These are phyloP conservation scores for Pelusios castaneus DNA, from an alignment of 2,113 vertebrate species.

Conservation along the genomic window DNA sequence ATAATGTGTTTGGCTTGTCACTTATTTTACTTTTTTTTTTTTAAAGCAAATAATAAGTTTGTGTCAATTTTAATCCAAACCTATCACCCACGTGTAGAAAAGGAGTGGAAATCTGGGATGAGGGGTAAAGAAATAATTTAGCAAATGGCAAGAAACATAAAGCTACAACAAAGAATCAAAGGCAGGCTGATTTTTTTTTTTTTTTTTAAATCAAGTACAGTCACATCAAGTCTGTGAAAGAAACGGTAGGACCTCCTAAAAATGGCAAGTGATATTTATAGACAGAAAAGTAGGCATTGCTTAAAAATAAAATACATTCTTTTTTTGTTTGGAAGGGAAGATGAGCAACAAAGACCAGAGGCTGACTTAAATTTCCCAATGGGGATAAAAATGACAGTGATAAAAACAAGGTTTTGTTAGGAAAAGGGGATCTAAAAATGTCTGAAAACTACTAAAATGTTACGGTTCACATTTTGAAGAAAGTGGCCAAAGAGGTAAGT, in stretches of 20 bases:
- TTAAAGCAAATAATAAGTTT: background rate
- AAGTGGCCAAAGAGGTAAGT: rapidly evolving
- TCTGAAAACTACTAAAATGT: rapidly evolving
- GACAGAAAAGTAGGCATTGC: background rate
- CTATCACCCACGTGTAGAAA: constrained; percentile 16
- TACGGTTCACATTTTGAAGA: rapidly evolving
- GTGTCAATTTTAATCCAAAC: constrained; percentile 8
- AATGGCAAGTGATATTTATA: background rate
- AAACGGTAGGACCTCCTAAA: background rate
- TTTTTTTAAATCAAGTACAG: too few species aligned
- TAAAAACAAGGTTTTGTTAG: background rate
- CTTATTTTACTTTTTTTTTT: background rate
- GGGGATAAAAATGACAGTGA: background rate
- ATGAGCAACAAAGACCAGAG: background rate
- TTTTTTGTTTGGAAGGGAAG: background rate
- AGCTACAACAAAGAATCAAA: background rate
- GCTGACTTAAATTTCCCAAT: background rate
- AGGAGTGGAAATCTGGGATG: constrained; percentile 10
- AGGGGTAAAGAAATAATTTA: background rate
- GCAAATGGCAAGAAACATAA: constrained; percentile 53
- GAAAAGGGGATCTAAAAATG: background rate
- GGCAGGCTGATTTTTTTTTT: background rate
- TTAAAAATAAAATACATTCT: rapidly evolving
- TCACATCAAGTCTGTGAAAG: background rate
- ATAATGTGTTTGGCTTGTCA: background rate